These are phyloP conservation scores for Pangasius djambal DNA, from an alignment of 2,797 vertebrate genomes.

Conservation along the genomic window DNA sequence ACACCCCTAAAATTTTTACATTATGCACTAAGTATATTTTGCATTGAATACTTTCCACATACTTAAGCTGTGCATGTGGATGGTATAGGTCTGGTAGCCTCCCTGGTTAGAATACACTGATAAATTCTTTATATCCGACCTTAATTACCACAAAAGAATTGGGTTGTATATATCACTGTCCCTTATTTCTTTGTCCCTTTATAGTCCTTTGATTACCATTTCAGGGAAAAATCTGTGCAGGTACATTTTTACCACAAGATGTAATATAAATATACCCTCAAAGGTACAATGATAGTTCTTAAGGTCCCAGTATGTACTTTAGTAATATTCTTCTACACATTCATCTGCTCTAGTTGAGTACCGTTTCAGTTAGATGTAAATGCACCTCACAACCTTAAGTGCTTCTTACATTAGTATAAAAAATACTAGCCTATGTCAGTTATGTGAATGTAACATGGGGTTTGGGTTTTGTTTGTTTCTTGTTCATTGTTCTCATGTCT, in stretches of 20 bases:
- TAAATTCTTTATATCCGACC: background rate
- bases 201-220: background rate
- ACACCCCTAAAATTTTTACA: background rate
- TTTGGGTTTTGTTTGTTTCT: too few species aligned
- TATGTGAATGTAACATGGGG: background rate
- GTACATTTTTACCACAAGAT: background rate
- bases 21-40: background rate
- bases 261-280: background rate
- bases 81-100: background rate
- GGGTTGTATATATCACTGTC: background rate
- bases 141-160: background rate
- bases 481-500: too few species aligned
- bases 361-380: background rate
- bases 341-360: background rate
- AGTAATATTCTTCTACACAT: background rate
- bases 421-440: background rate
- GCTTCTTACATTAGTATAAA: background rate
- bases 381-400: background rate
- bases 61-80: background rate
- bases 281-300: background rate
- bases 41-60: background rate
- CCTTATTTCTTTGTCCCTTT: background rate
- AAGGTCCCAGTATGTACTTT: background rate
- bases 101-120: background rate
- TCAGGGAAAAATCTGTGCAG: background rate